A percentile compares a stretch with the other conserved stretches of the same genome.
Conservation (phyloP, 2,888 invertebrate genomes). For the Chalcis sispes region DNA sequence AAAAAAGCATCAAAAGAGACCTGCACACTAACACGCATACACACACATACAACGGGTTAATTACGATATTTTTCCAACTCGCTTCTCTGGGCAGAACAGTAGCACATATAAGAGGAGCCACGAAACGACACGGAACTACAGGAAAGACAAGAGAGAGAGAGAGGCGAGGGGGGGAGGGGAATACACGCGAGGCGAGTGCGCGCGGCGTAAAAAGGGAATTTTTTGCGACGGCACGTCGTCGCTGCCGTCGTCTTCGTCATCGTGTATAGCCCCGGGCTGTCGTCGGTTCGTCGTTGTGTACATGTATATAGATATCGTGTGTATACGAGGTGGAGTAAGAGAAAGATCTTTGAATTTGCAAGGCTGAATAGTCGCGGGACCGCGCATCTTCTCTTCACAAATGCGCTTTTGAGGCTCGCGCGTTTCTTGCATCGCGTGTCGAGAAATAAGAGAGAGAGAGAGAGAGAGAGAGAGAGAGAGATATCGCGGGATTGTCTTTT, state of each 20-base stretch:
- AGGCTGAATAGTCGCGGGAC: slow-evolving; percentile 42
- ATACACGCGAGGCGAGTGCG: slow-evolving; percentile 6
- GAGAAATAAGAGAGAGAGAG: not conserved
- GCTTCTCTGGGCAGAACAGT: not conserved
- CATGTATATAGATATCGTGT: too few species aligned
- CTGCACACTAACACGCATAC: too few species aligned
- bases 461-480: not conserved
- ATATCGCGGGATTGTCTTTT: slow-evolving; percentile 44
- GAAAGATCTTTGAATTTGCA: slow-evolving; percentile 42
- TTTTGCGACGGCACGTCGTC: slow-evolving; percentile 24
- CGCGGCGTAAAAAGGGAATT: slow-evolving; percentile 17
- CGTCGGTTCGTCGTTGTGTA: too few species aligned
- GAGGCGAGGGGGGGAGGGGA: slow-evolving; percentile 1
- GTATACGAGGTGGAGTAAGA: not conserved
- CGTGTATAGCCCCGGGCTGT: slow-evolving; percentile 20
- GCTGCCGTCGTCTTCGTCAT: too few species aligned
- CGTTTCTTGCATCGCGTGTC: not conserved
- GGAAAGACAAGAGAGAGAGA: too few species aligned
- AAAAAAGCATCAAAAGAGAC: too few species aligned
- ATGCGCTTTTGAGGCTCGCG: slow-evolving; percentile 38
- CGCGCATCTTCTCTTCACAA: too few species aligned
- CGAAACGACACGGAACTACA: too few species aligned
- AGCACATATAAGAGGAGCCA: not conserved
- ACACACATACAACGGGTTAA: slow-evolving; percentile 21
- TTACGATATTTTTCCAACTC: slow-evolving; percentile 37